Conservation (phyloP, 2,113 vertebrate genomes). For the Upupa epops region DNA sequence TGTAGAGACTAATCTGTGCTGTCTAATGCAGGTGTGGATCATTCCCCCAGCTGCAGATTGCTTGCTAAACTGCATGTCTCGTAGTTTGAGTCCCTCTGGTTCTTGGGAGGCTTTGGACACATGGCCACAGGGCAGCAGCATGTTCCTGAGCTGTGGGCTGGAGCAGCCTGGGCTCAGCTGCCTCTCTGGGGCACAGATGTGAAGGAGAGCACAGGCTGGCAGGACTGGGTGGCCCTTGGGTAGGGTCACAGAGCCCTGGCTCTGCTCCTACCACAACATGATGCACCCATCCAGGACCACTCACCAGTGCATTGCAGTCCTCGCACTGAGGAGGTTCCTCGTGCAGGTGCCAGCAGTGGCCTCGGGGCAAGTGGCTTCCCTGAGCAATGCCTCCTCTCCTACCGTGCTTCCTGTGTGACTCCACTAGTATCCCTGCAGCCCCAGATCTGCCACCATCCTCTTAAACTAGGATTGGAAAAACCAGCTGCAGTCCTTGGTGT, state of each 20-base stretch:
- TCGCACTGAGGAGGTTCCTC: fast-evolving
- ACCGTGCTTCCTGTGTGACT: fast-evolving
- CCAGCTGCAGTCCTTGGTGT: background rate
- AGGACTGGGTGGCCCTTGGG: background rate
- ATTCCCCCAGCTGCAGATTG: background rate
- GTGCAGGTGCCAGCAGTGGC: background rate
- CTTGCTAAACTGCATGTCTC: background rate
- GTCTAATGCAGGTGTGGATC: fast-evolving
- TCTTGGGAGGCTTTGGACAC: fast-evolving
- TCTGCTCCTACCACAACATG: fast-evolving
- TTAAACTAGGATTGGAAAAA: background rate
- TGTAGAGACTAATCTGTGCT: background rate
- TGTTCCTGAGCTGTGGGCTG: fast-evolving
- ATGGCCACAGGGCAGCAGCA: background rate
- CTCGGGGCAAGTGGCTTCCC: background rate
- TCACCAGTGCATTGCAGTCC: fast-evolving
- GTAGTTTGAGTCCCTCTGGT: fast-evolving
- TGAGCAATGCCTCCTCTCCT: fast-evolving
- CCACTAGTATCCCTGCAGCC: too few relatives aligned
- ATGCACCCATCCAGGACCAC: fast-evolving
- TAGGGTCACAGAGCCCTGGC: fast-evolving
- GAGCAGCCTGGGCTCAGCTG: background rate
- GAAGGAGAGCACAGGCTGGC: background rate
- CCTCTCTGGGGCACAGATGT: fast-evolving
- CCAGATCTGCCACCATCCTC: fast-evolving